Conservation (phyloP, 2,113 vertebrate species). For the Atlantisia rogersi region DNA sequence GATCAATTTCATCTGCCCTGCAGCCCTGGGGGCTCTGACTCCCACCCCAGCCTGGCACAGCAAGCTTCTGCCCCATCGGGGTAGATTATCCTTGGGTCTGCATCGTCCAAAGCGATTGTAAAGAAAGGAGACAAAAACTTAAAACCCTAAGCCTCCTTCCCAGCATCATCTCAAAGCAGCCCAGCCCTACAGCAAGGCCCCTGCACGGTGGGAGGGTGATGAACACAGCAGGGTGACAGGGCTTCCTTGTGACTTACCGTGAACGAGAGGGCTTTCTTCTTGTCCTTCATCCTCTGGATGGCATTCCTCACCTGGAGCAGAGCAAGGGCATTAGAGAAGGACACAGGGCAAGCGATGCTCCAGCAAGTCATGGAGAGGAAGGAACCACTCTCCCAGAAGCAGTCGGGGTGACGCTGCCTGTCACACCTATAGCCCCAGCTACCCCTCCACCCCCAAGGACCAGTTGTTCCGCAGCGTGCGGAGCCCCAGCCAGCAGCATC, state of each 20-base stretch:
- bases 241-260: slow-evolving; percentile 71
- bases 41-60: neutral
- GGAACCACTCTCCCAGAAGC: neutral
- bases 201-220: neutral
- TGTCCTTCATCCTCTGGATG: slow-evolving; percentile 90
- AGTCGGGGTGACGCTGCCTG: neutral
- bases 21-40: neutral
- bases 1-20: neutral
- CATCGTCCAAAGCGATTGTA: neutral
- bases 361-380: neutral
- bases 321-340: neutral
- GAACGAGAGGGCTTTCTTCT: slow-evolving; percentile 85
- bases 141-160: neutral
- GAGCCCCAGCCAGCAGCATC: neutral
- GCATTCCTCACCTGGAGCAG: slow-evolving; percentile 85
- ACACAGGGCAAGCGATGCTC: neutral
- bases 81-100: neutral
- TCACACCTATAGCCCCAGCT: neutral
- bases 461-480: neutral
- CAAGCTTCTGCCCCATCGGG: neutral
- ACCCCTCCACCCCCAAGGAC: fast-evolving
- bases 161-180: neutral
- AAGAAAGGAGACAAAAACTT: neutral
- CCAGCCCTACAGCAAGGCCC: neutral
- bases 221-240: neutral